Percentiles rank a stretch among this genome's conserved stretches.
These are phyloP conservation scores for Caenorhabditis sp. DNA, from an alignment of 2,888 invertebrate species.

Conservation along the genomic window DNA sequence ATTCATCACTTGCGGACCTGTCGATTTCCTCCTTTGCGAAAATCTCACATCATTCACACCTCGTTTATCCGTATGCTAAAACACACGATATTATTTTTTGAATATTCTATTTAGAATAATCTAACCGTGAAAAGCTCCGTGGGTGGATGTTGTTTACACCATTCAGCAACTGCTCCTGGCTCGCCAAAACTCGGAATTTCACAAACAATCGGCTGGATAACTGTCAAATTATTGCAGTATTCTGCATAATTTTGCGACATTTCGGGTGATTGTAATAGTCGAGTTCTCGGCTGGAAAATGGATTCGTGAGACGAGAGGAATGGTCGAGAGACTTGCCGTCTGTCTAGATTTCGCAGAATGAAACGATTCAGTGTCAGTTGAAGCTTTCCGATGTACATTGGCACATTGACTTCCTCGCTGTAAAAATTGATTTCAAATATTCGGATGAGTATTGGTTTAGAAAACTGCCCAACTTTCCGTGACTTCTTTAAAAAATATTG, in stretches of 20 bases:
- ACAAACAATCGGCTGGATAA: slow-evolving; percentile 15
- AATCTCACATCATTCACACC: slow-evolving; percentile 31
- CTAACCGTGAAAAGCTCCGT: slow-evolving; percentile 17
- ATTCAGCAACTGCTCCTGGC: slow-evolving; percentile 40
- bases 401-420: background rate
- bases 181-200: slow-evolving; percentile 39
- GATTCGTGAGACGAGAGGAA: background rate
- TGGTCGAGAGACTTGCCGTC: background rate
- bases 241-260: slow-evolving; percentile 30
- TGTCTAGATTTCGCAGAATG: slow-evolving; percentile 46
- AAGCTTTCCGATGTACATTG: slow-evolving; percentile 3
- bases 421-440: too few relatives aligned
- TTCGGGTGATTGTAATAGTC: slow-evolving; percentile 20
- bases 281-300: slow-evolving; percentile 18
- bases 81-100: background rate
- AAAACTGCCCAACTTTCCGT: too few relatives aligned
- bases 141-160: slow-evolving; percentile 37
- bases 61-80: slow-evolving; percentile 7
- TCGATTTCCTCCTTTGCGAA: slow-evolving; percentile 9
- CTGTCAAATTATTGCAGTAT: slow-evolving; percentile 32
- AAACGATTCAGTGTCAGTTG: slow-evolving; percentile 37
- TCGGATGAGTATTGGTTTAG: too few relatives aligned
- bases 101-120: background rate
- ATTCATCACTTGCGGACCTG: background rate
- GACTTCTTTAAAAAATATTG: too few relatives aligned